Evolutionary conservation across 92 coral and sea anemone genomes (phyloP), one percentile per base, ranked within the genome.

Genomic region (Isaurus tuberculatus): DNA sequence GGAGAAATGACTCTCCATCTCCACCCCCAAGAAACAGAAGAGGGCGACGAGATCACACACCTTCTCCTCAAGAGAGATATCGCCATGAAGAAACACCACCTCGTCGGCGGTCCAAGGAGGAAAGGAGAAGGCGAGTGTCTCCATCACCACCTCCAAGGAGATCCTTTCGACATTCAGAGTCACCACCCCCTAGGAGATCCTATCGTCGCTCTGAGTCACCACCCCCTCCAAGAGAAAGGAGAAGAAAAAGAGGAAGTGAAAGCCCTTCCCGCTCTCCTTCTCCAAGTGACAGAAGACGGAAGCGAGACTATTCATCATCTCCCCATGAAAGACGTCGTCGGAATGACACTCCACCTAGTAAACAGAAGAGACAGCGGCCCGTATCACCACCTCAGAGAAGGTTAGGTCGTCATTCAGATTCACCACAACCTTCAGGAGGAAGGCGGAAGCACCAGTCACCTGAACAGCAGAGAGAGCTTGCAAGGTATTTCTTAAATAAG

Each of bases 11-110:
- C 25, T 72, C 88, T 8, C 90, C 84, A 0, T 90, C 98, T 4
- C 92, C 89, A 2, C 79, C 92, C 26, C 93, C 97, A 19, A 82
- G 90, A 29, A 91, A 84, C 43, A 85, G 95, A 11, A 91, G 74
- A 30, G 91, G 88, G 15, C 88, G 92, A 49, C 92, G 92, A 33
- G 85, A 91, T 28, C 92, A 90, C 58, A 43, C 90, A 16, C 85
- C 96, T 0, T 93, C 94, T 20, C 83, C 90, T 36, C 85, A 86
- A 15, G 81, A 92, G 53, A 92, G 92, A 64, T 83, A 67, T 16
- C 64, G 92, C 37, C 89, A 69, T 28, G 91, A 89, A 11, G 88
- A 57, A 55, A 65, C 94, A 1, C 91, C 94, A 25, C 87, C 88
- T 28, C 96, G 96, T 75, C 86, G 91, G 55, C 89, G 79, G 34